These are phyloP conservation scores for Leucophora obtusa DNA, from an alignment of 2,888 invertebrate genomes.

Conservation along the genomic window DNA sequence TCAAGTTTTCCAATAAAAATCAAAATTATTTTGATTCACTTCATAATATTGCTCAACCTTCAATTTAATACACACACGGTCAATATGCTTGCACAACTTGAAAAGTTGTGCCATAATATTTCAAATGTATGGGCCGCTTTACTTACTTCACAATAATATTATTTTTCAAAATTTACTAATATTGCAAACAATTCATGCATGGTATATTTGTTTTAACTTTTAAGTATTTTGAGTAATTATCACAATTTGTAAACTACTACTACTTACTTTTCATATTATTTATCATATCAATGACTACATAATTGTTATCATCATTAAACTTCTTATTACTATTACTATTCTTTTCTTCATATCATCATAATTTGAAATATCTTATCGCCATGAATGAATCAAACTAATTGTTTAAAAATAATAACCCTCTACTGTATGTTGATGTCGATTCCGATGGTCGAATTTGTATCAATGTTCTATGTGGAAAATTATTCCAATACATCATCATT, in stretches of 20 bases:
- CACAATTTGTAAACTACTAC: not conserved
- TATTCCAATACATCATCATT: slow-evolving; percentile 38
- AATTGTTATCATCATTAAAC: slow-evolving; percentile 38
- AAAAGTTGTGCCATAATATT: too few species aligned
- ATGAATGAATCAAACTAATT: slow-evolving; percentile 29
- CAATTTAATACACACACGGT: too few species aligned
- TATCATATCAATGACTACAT: slow-evolving; percentile 40
- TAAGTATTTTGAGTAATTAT: slow-evolving; percentile 14
- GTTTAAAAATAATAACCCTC: not conserved
- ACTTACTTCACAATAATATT: too few species aligned
- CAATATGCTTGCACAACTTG: too few species aligned
- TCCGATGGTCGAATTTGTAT: slow-evolving; percentile 14
- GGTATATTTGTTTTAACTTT: slow-evolving; percentile 6
- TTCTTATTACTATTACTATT: slow-evolving; percentile 38
- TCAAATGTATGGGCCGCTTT: too few species aligned
- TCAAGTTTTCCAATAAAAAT: too few species aligned
- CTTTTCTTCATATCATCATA: slow-evolving; percentile 38
- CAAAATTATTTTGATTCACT: too few species aligned
- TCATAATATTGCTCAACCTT: too few species aligned
- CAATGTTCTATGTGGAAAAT: slow-evolving; percentile 30
- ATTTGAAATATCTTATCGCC: slow-evolving; percentile 18
- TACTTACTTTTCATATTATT: slow-evolving; percentile 28
- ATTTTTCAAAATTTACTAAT: slow-evolving; percentile 47
- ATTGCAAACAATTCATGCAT: slow-evolving; percentile 17
- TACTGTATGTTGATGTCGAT: slow-evolving; percentile 25